phyloP scores from a whole-genome alignment of 2,113 vertebrate genomes.

The Shinisaurus crocodilurus region DNA sequence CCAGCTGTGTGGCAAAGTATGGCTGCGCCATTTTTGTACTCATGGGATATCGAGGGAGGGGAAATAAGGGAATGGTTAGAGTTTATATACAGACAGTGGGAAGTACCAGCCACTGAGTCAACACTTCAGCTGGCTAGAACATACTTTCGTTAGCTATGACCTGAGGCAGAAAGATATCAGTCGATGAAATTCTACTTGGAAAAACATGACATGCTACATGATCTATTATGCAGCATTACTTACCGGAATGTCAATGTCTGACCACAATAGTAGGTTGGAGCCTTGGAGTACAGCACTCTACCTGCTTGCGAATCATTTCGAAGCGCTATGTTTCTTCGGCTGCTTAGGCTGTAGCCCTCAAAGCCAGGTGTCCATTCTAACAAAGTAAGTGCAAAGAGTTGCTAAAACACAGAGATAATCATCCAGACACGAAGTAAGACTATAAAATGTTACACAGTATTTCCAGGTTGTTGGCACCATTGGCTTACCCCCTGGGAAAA shows the following conservation, averaged over 20 bases:
- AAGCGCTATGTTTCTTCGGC: conserved; percentile 92
- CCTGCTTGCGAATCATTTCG: conserved; percentile 84
- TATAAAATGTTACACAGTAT: not conserved
- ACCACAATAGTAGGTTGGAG: conserved; percentile 92
- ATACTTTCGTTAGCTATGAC: not conserved
- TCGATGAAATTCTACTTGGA: not conserved
- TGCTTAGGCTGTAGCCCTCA: conserved; percentile 96
- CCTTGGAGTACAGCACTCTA: conserved; percentile 90
- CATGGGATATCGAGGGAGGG: not conserved
- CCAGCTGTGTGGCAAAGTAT: not conserved
- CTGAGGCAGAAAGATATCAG: not conserved
- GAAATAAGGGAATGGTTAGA: not conserved
- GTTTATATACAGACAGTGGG: not conserved
- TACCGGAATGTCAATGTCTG: conserved; percentile 96
- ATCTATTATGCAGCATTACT: conserved; percentile 48
- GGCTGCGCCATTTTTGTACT: not conserved
- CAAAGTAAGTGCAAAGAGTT: conserved; percentile 33
- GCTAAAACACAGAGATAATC: not conserved
- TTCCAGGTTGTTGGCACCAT: not conserved
- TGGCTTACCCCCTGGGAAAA: not conserved
- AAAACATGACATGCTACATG: not conserved
- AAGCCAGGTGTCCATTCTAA: conserved; percentile 90
- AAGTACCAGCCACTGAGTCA: not conserved
- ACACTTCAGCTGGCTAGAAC: not conserved
- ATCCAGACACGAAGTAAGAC: not conserved